phyloP scores from a whole-genome alignment of 2,113 vertebrate genomes.

The Pomatorhinus ruficollis region DNA sequence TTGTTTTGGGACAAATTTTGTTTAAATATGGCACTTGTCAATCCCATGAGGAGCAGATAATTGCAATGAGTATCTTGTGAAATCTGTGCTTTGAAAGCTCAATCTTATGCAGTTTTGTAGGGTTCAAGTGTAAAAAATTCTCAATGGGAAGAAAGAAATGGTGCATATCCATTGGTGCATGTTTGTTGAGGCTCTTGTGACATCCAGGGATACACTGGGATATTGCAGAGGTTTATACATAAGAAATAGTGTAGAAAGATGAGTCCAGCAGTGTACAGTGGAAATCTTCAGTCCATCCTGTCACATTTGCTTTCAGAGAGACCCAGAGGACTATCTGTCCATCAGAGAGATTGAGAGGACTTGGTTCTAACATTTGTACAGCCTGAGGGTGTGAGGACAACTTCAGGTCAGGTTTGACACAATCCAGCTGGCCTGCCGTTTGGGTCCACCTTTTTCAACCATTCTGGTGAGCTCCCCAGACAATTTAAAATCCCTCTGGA shows the following conservation, averaged over 20 bases:
- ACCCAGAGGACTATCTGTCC: not conserved
- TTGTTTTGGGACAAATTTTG: not conserved
- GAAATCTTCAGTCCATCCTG: not conserved
- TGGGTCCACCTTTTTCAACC: not conserved
- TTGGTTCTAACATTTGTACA: not conserved
- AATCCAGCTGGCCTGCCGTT: not conserved
- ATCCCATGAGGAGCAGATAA: not conserved
- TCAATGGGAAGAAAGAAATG: not conserved
- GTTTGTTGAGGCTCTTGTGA: not conserved
- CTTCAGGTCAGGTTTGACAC: not conserved
- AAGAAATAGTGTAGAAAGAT: not conserved
- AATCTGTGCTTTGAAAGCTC: not conserved
- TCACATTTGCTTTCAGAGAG: not conserved
- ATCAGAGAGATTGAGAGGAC: not conserved
- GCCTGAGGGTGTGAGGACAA: not conserved
- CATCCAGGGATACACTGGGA: not conserved
- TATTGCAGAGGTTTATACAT: not conserved
- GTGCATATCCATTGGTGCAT: not conserved
- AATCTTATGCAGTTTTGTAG: not conserved
- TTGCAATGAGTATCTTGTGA: not conserved
- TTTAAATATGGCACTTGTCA: not conserved
- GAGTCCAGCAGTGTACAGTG: not conserved
- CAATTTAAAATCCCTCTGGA: not conserved
- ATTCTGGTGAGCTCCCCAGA: not conserved
- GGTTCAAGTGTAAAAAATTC: not conserved